Evolutionary conservation across 2,888 invertebrate species (phyloP), one percentile per base, ranked within the genome.

Genomic region (Syrista parreyssii): DNA sequence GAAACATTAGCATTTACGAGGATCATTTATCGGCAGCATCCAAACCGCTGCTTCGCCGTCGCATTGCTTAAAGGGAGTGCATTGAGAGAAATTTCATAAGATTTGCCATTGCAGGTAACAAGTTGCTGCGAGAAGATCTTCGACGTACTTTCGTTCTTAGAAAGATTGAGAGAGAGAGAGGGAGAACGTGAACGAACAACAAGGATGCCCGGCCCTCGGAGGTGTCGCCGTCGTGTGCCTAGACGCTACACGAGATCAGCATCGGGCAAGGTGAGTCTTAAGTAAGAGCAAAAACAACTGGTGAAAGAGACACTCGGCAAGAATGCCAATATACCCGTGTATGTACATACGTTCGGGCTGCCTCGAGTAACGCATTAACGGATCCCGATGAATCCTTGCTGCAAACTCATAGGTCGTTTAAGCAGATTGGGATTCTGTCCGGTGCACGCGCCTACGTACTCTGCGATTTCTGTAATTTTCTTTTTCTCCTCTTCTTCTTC

Each of bases 101-200:
- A 77, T 75, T 75, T 55, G 74, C 68, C 72, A 73, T 68, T 23
- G 36, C 74, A 72, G 79, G 76, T 76, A 75, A 68, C 40, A 76
- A 79, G 79, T 74, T 79, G 35, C 34, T 68, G 6, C 40, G 23
- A 15, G 83, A 85, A 82, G 84, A 81, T 85, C 84, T 84, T 85
- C 84, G 84, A 84, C 82, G 83, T 81, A 82, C 79, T 81, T 79
- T 68, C 78, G 78, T 79, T 12, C n/a, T 9, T 11, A 12, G 12
- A 73, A 12, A 33, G 73, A 34, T 34, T 3, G 31, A 68, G 12
- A 68, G 68, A 68, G 68, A 68, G 68, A 12, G 68, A 68, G 12
- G 11, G 31, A 15, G 23, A 15, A n/a, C 12, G 32, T 3, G 33
- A 33, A 33, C 1, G 33, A 1, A n/a, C 3, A 33, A 34, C 34